Base-by-base conservation (phyloP, 2,797 vertebrate genomes). In the Dipus sagitta region DNA sequence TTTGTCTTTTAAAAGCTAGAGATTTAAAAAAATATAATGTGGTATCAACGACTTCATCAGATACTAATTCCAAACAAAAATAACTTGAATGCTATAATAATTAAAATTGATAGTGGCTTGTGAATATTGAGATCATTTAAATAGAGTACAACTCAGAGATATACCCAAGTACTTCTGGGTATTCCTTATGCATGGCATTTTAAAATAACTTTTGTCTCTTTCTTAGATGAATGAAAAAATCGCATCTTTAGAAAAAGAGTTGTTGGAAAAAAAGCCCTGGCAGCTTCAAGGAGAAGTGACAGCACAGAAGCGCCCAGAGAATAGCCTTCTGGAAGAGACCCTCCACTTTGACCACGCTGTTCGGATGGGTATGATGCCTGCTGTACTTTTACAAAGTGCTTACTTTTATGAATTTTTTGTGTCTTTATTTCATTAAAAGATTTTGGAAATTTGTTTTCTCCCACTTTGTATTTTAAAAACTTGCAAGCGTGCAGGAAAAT, bases 301-400 rank as follows among this genome's bases (percentile, higher is more conserved):
- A 0, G 99, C 98, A 0, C 98, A 99, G 89, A 99, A 98, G 14
- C 98, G 99, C 15, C 99, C 99, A 0, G 99, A 99, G 97, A 99
- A 99, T 98, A 99, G 99, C 97, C 99, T 99, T 95, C 96, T 99
- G 86, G 99, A 99, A 89, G 99, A 99, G 97, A 98, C 99, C 0
- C 96, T 99, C 10, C 98, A 98, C 24, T 99, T 99, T 91, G 99
- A 99, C 93, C 99, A 99, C 8, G 97, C 98, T 0, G 98, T 99
- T 32, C 98, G 99, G 79, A 98, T 97, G 98, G 99, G 99, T 99
- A 91, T 18, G 97, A 23, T 21, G 23, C 34, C 64, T 2, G 0
- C 58, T 11, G 3, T 18, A 14, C 75, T 77, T 62, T 74, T 20
- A 6, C 11, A 20, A 2, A 6, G 2, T 52, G 74, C 26, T 75